phyloP scores from a whole-genome alignment of 2,113 vertebrate species.

The Phylloscopus trochilus region DNA sequence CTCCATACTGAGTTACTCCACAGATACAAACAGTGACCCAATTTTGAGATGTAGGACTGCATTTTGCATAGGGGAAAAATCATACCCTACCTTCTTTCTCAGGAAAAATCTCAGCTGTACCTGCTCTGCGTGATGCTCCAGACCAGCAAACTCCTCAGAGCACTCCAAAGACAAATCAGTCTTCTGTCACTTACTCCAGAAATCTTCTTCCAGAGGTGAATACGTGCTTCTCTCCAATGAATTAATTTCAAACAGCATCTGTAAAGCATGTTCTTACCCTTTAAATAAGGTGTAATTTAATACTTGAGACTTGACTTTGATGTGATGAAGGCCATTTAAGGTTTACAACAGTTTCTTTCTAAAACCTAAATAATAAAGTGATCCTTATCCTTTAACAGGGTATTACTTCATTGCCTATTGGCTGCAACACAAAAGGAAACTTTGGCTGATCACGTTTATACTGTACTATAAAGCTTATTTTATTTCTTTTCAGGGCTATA shows the following conservation, averaged over 20 bases:
- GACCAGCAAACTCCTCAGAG: not conserved
- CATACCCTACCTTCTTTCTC: not conserved
- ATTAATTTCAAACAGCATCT: not conserved
- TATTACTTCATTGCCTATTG: not conserved
- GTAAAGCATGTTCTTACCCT: not conserved
- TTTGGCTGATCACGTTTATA: not conserved
- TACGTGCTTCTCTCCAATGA: not conserved
- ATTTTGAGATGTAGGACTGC: not conserved
- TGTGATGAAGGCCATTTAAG: not conserved
- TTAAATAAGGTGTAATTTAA: not conserved
- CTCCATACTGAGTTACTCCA: not conserved
- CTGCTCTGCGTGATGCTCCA: conserved; percentile 58
- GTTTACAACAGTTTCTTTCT: not conserved
- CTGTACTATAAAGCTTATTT: not conserved
- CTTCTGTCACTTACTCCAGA: not conserved
- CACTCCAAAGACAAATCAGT: not conserved
- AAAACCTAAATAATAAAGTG: not conserved
- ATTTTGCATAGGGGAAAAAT: not conserved
- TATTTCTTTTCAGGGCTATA: not conserved
- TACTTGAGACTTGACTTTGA: not conserved
- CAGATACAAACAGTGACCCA: not conserved
- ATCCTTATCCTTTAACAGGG: not conserved
- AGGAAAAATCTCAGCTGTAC: conserved; percentile 70
- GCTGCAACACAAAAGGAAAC: not conserved
- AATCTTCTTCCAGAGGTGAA: conserved; percentile 19